Evolutionary conservation across 2,113 vertebrate genomes (phyloP).

Genomic region (Aldabrachelys gigantea): DNA sequence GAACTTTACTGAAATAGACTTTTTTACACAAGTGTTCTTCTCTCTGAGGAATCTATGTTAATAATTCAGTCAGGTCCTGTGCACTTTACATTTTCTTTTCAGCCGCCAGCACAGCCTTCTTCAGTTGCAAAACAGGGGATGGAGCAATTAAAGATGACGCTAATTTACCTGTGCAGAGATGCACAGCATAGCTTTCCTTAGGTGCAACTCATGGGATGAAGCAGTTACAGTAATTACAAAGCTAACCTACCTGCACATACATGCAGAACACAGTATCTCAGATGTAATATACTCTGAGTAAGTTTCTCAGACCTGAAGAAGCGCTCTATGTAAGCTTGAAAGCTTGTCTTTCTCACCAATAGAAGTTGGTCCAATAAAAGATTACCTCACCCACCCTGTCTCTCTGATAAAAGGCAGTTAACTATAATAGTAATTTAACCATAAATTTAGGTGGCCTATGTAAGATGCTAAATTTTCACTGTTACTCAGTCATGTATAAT

Average conservation of each 20-base stretch:
- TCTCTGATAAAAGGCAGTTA: background rate
- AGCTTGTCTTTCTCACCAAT: background rate
- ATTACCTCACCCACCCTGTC: background rate
- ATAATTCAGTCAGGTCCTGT: fast-evolving
- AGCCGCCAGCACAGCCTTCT: background rate
- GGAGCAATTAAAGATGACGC: background rate
- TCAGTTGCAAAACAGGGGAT: background rate
- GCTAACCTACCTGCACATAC: background rate
- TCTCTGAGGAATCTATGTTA: background rate
- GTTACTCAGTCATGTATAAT: background rate
- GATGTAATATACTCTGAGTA: background rate
- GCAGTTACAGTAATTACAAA: background rate
- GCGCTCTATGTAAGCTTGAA: background rate
- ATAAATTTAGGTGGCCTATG: background rate
- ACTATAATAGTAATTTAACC: background rate
- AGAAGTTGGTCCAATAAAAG: background rate
- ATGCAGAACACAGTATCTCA: background rate
- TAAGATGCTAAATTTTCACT: background rate
- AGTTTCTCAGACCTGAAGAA: background rate
- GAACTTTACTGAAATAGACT: background rate
- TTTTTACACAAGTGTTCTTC: background rate
- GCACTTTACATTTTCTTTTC: background rate
- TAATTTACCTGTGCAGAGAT: background rate
- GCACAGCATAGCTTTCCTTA: background rate
- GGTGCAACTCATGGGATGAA: background rate